phyloP scores from a whole-genome alignment of 2,113 vertebrate species.

The Lepus europaeus region DNA sequence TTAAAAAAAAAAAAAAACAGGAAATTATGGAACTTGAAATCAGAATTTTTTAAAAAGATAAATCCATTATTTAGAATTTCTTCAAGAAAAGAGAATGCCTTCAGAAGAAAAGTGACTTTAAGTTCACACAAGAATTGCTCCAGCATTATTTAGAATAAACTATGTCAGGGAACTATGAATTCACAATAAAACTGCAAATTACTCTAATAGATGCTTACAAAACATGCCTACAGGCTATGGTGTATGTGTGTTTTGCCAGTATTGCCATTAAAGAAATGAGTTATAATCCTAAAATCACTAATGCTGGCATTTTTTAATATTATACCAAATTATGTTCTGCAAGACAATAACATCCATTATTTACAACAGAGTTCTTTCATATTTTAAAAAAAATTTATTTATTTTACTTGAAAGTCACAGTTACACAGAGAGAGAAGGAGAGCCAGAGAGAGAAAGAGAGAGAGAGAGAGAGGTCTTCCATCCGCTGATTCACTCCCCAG shows the following conservation, averaged over 20 bases:
- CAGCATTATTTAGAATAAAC: conserved; percentile 53
- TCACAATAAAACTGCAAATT: conserved; percentile 60
- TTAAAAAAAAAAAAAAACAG: background rate
- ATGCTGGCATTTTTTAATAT: conserved; percentile 59
- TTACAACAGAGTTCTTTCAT: conserved; percentile 22
- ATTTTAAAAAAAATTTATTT: too few relatives aligned
- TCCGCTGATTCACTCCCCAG: too few relatives aligned
- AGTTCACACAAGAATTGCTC: conserved; percentile 25
- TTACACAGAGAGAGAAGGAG: too few relatives aligned
- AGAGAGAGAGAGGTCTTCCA: too few relatives aligned
- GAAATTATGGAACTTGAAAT: conserved; percentile 40
- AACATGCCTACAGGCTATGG: conserved; percentile 14
- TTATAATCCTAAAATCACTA: conserved; percentile 62
- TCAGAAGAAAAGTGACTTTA: conserved; percentile 45
- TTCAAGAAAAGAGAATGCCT: conserved; percentile 29
- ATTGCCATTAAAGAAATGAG: conserved; percentile 50
- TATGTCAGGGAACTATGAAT: conserved; percentile 43
- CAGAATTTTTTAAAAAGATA: background rate
- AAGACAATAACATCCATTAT: conserved; percentile 34
- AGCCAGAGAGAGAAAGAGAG: too few relatives aligned
- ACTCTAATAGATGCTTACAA: conserved; percentile 27
- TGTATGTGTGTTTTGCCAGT: background rate
- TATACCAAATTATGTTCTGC: conserved; percentile 40
- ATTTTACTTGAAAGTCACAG: too few relatives aligned
- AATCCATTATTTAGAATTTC: conserved; percentile 56